Evolutionary conservation across 1,140 invertebrate species (phyloP).

Genomic region (Pogonomyrmex barbatus): DNA sequence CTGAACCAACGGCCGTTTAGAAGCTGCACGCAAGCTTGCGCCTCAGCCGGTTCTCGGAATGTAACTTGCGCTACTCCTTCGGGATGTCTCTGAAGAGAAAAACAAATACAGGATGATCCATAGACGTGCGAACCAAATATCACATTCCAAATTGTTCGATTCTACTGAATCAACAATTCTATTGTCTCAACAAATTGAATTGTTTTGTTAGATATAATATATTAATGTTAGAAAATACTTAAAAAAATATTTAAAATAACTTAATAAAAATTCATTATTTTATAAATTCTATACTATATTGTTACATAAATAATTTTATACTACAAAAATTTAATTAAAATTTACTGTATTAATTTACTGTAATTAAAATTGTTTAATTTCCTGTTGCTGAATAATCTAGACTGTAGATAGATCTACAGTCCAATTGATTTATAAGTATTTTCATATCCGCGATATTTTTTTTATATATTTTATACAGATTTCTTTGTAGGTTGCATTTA

Average conservation of each 20-base stretch:
- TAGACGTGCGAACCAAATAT: neutral
- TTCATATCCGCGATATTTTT: neutral
- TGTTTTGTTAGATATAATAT: neutral
- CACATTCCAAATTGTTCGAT: neutral
- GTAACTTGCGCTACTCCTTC: slow-evolving; percentile 97
- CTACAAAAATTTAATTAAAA: neutral
- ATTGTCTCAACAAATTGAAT: neutral
- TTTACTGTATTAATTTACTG: slow-evolving; percentile 35
- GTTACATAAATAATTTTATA: neutral
- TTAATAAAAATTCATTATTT: slow-evolving; percentile 4
- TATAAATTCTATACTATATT: too few species aligned
- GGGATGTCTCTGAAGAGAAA: slow-evolving; percentile 90
- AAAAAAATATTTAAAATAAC: neutral
- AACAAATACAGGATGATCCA: neutral
- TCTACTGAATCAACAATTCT: neutral
- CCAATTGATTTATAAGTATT: neutral
- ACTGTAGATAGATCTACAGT: neutral
- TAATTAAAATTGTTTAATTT: neutral
- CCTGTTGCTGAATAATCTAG: neutral
- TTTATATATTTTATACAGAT: neutral
- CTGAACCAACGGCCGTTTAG: slow-evolving; percentile 97
- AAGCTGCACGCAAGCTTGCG: slow-evolving; percentile 95
- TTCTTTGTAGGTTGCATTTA: slow-evolving; percentile 1
- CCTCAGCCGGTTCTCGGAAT: slow-evolving; percentile 96
- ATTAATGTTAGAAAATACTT: neutral